Percentiles rank a stretch among this genome's conserved stretches.
phyloP scores from a whole-genome alignment of 2,888 invertebrate species.

The Melanostoma mellinum region DNA sequence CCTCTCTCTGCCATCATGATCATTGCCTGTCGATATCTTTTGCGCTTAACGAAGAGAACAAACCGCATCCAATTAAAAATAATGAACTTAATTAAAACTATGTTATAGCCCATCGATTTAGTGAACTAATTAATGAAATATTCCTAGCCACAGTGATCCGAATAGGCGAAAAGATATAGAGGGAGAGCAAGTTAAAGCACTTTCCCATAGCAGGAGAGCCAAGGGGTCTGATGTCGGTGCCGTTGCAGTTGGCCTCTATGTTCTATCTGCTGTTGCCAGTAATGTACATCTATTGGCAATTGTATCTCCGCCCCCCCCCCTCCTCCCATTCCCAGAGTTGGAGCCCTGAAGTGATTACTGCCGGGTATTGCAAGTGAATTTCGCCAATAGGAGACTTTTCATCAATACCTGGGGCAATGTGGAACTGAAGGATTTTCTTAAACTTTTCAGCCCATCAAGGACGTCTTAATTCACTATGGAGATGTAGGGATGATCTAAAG shows the following conservation, averaged over 20 bases:
- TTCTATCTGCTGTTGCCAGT: slow-evolving; percentile 21
- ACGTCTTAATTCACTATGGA: no score
- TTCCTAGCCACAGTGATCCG: slow-evolving; percentile 74
- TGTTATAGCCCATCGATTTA: slow-evolving; percentile 77
- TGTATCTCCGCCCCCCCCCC: slow-evolving; percentile 33
- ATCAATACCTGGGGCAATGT: no score
- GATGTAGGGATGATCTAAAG: no score
- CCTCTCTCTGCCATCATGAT: slow-evolving; percentile 55
- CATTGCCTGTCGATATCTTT: slow-evolving; percentile 70
- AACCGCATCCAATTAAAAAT: slow-evolving; percentile 77
- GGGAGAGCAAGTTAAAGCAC: slow-evolving; percentile 19
- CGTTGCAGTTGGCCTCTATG: slow-evolving; percentile 7
- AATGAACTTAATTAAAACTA: slow-evolving; percentile 77
- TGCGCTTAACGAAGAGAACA: slow-evolving; percentile 75
- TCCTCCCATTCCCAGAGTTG: slow-evolving; percentile 15
- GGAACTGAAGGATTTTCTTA: no score
- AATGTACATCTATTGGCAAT: slow-evolving; percentile 65
- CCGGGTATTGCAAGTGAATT: slow-evolving; percentile 24
- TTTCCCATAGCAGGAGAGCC: slow-evolving; percentile 18
- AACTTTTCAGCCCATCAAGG: no score
- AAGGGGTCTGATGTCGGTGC: background rate
- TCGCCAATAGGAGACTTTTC: background rate
- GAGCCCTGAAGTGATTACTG: slow-evolving; percentile 56
- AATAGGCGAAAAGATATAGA: slow-evolving; percentile 16
- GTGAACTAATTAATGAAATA: slow-evolving; percentile 77